Evolutionary conservation across 2,888 invertebrate genomes (phyloP).

Genomic region (Nowickia ferox): DNA sequence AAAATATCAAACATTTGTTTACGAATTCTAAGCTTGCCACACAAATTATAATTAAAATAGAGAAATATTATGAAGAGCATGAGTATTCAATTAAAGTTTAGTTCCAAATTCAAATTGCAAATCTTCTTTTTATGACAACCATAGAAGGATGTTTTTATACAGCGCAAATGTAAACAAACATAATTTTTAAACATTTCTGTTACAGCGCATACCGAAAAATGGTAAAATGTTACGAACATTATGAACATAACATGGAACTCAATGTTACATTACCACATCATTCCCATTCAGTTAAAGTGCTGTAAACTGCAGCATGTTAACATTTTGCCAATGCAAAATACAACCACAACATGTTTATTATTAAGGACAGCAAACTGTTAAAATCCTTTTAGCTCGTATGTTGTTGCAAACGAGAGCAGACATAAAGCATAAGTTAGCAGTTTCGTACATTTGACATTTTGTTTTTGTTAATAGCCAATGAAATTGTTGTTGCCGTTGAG

Average conservation of each 20-base stretch:
- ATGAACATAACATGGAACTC: conserved; percentile 18
- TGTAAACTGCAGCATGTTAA: conserved; percentile 10
- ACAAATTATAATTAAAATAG: too few relatives aligned
- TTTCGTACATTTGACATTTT: conserved; percentile 19
- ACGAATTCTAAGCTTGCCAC: too few relatives aligned
- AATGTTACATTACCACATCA: conserved; percentile 39
- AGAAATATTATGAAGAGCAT: too few relatives aligned
- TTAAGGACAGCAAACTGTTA: conserved; percentile 41
- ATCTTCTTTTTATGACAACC: too few relatives aligned
- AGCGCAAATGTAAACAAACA: not conserved
- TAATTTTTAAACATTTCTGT: not conserved
- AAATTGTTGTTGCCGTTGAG: conserved; percentile 54
- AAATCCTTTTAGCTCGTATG: not conserved
- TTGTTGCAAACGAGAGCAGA: conserved; percentile 15
- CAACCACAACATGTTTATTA: not conserved
- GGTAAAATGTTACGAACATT: conserved; percentile 59
- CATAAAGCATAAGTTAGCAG: conserved; percentile 43
- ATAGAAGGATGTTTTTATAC: not conserved
- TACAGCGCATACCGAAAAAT: conserved; percentile 63
- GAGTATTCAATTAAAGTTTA: too few relatives aligned
- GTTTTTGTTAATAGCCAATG: not conserved
- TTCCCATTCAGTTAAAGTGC: conserved; percentile 21
- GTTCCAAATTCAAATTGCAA: too few relatives aligned
- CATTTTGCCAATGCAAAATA: not conserved
- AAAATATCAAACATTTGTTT: too few relatives aligned